Evolutionary conservation across 2,888 invertebrate species (phyloP).

Genomic region (Acanthosepion esculentum): DNA sequence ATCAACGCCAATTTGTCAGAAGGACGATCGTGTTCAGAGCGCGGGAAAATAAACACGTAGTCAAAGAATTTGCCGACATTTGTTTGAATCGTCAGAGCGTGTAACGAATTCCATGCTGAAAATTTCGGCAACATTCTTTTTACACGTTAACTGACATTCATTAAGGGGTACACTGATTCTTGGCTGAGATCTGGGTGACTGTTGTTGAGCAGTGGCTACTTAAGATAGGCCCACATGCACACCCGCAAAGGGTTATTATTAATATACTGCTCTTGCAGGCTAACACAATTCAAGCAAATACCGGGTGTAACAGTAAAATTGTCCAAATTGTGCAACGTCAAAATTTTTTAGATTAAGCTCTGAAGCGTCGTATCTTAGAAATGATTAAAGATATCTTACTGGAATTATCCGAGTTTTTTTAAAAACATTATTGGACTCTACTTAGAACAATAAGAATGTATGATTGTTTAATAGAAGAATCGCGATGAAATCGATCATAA

Average conservation of each 20-base stretch:
- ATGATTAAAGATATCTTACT: no score
- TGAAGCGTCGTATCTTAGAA: no score
- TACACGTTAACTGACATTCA: not conserved
- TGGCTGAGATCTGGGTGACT: not conserved
- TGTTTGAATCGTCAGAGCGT: not conserved
- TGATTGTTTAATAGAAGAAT: no score
- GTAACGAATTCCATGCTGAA: not conserved
- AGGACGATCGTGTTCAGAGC: no score
- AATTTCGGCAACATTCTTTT: not conserved
- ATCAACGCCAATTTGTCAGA: not conserved
- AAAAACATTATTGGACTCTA: no score
- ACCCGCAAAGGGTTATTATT: not conserved
- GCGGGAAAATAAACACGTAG: not conserved
- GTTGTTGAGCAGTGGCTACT: not conserved
- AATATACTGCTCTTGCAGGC: not conserved
- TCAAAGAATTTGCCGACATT: not conserved
- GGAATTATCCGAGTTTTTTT: no score
- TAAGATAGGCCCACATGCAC: not conserved
- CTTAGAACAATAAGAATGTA: no score
- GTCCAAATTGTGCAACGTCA: no score
- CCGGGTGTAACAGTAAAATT: no score
- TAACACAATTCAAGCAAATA: no score
- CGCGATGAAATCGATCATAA: no score
- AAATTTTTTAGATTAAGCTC: no score
- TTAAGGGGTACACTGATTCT: not conserved